Evolutionary conservation across 1,140 invertebrate genomes (phyloP), one percentile per base, ranked within the genome.

Genomic region (Tetramorium parvispinum): DNA sequence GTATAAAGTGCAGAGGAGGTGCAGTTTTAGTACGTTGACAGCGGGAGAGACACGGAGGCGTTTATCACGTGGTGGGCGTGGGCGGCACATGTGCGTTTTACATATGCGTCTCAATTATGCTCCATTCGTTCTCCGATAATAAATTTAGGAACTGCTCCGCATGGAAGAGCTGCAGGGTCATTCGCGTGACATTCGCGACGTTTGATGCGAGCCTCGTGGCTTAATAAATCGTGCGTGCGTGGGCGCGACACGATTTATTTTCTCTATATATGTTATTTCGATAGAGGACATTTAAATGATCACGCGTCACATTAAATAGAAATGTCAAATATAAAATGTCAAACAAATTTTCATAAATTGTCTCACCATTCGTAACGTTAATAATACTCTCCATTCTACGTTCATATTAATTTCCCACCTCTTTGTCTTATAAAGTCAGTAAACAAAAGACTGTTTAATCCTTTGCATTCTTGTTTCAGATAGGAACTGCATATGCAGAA

Each of bases 1-100:
- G 49, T 13, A 59, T 46, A 59, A 83, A 83, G 13, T 71, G 53
- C 61, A 53, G 51, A 82, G 78, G 66, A 71, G 79, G 57, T 40
- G 66, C 40, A 73, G 79, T 82, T 73, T 71, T 59, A 51, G 51
- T 82, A 71, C 37, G 68, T 73, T 59, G 53, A 75, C 79, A 75
- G 53, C 40, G 24, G 53, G 40, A 53, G 79, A 57, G 51, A 82
- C 79, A 83, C 79, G 79, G 53, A 40, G 78, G 65, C 66, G 68
- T 83, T 61, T 75, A 75, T 83, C 55, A 73, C 40, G 8, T 18
- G 24, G 63, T 66, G 51, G 79, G 68, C 68, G 66, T 57, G n/a
- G 79, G 40, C 61, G 68, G 79, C 79, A 83, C 79, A 83, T 83
- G 79, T 83, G 79, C 79, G 68, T 83, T 75, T 83, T 83, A 75